A percentile compares a stretch with the other conserved stretches of the same genome.
These are phyloP conservation scores for Pogonognathellus flavescens DNA, from an alignment of 1,140 invertebrate species.

Conservation along the genomic window DNA sequence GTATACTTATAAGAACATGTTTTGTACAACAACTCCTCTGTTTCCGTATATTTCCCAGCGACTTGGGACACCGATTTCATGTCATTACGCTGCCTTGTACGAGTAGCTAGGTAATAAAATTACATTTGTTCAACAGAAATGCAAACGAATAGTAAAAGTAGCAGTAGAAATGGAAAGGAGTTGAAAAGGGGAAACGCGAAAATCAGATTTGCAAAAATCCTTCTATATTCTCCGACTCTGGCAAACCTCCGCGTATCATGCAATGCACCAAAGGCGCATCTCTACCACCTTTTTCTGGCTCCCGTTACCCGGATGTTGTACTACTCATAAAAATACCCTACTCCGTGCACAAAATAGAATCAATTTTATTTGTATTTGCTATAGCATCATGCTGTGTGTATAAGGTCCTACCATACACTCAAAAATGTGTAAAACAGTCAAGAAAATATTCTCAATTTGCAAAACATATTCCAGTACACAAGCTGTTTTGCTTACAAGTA, in stretches of 20 bases:
- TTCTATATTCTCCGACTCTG: background rate
- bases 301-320: constrained; percentile 3
- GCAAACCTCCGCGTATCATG: background rate
- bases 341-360: background rate
- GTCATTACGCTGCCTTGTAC: too few relatives aligned
- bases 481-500: too few relatives aligned
- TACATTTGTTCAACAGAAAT: background rate
- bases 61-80: too few relatives aligned
- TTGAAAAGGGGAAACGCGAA: constrained; percentile 12
- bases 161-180: background rate
- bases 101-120: background rate
- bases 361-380: background rate
- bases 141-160: background rate
- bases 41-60: too few relatives aligned
- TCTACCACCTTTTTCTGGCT: constrained; percentile 31
- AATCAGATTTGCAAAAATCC: background rate
- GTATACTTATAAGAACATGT: too few relatives aligned
- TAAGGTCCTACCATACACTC: too few relatives aligned
- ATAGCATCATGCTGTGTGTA: too few relatives aligned
- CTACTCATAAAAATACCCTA: constrained; percentile 6
- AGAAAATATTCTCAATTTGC: too few relatives aligned
- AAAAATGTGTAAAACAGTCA: too few relatives aligned
- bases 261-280: constrained; percentile 23
- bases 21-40: too few relatives aligned
- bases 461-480: too few relatives aligned